Evolutionary conservation across 2,888 invertebrate species (phyloP), one percentile per base, ranked within the genome.

Genomic region (Philereme transversata): DNA sequence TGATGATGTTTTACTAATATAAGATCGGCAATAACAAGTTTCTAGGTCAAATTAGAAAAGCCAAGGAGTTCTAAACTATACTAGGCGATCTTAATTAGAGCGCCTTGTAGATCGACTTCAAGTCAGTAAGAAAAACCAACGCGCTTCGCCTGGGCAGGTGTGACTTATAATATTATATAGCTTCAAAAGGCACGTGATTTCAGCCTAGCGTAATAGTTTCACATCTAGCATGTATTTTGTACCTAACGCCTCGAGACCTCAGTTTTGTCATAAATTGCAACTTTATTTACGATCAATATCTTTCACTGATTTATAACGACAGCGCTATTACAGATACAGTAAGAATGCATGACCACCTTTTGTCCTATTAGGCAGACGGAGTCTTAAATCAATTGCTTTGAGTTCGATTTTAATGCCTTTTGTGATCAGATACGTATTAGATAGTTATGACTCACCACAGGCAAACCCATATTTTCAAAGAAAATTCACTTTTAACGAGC

Each of bases 211-310:
- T 38, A 5, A 40, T 47, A 51, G 57, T 51, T 57, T 51, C 57
- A 51, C 47, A 22, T 57, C 57, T 57, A 54, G 10, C 22, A 1
- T 22, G 10, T 47, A 38, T 48, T 54, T 38, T 10, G 9, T 46
- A 22, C 41, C 69, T 69, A 69, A 67, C 68, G 67, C 72, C 62
- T 62, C 64, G 47, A 57, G 57, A 55, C 44, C 47, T 62, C 75
- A 77, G 78, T 86, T 84, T 83, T 82, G 85, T 86, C 84, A 87
- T 89, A 88, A 85, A 88, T 86, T 76, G 80, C 79, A 70, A 78
- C 75, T 79, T 83, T 88, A 87, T 88, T 88, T 86, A 88, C 81
- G 84, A 84, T 83, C 86, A 83, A 86, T 88, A 87, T 87, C 84
- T 80, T 72, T 67, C 62, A 59, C 77, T 84, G 88, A 89, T 89